phyloP scores from a whole-genome alignment of 2,113 vertebrate genomes.

The Tauraco erythrolophus region DNA sequence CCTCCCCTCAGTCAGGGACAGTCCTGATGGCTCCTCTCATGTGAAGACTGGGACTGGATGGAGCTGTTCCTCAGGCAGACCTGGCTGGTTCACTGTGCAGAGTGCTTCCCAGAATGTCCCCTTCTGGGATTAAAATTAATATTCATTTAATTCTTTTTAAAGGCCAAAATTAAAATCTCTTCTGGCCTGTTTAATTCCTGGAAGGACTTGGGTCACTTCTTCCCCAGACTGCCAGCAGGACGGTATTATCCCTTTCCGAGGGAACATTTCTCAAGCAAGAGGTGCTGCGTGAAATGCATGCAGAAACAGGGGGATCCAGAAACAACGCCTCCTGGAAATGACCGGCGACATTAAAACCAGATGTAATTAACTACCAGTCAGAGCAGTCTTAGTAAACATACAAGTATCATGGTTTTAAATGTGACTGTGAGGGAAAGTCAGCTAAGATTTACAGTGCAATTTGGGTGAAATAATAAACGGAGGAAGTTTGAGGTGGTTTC shows the following conservation, averaged over 20 bases:
- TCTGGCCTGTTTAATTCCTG: neutral
- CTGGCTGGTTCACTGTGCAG: rapidly evolving
- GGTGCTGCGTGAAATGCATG: neutral
- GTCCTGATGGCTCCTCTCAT: neutral
- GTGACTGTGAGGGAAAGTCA: neutral
- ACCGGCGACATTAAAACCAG: constrained; percentile 7
- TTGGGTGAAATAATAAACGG: neutral
- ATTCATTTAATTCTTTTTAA: neutral
- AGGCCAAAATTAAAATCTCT: neutral
- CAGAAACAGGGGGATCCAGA: neutral
- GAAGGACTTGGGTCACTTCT: neutral
- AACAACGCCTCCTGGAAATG: neutral
- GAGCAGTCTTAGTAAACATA: neutral
- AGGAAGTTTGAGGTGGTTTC: neutral
- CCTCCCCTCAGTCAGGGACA: neutral
- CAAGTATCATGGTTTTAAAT: neutral
- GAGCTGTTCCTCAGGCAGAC: neutral
- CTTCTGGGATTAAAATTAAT: neutral
- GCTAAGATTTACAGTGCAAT: constrained; percentile 11
- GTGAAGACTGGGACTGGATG: neutral
- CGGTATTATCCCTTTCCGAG: neutral
- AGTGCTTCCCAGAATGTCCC: neutral
- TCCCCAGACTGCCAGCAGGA: neutral
- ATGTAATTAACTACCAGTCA: neutral
- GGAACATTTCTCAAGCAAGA: neutral